Evolutionary conservation across 2,113 vertebrate genomes (phyloP).

Genomic region (Glareola pratincola): DNA sequence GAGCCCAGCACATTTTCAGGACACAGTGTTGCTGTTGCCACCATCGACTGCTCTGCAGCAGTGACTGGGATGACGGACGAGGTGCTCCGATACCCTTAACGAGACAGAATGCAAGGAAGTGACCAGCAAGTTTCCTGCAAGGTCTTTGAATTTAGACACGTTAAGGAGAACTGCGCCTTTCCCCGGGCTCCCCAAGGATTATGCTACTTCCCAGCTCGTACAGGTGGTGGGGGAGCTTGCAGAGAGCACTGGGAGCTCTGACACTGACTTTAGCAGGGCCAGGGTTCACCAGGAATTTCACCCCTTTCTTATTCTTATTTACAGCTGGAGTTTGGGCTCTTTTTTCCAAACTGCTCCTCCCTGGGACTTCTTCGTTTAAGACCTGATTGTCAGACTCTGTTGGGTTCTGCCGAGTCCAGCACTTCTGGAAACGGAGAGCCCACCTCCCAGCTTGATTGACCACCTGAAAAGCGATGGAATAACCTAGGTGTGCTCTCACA

Average conservation of each 20-base stretch:
- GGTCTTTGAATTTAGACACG: background rate
- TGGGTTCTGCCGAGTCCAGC: background rate
- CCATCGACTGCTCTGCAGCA: background rate
- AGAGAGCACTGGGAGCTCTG: background rate
- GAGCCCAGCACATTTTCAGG: fast-evolving
- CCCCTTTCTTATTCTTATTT: background rate
- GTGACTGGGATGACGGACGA: background rate
- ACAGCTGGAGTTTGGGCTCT: background rate
- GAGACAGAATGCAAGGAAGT: background rate
- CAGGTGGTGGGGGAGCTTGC: background rate
- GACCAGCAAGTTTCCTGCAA: background rate
- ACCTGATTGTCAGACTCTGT: background rate
- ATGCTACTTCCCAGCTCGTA: background rate
- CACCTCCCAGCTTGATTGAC: fast-evolving
- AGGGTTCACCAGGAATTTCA: fast-evolving
- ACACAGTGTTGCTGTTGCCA: background rate
- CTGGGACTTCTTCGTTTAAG: background rate
- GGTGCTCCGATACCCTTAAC: background rate
- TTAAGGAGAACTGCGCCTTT: background rate
- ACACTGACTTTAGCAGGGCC: background rate
- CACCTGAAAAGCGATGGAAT: background rate
- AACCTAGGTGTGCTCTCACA: background rate
- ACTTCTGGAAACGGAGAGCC: background rate
- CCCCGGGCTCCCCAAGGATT: background rate
- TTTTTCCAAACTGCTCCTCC: background rate